These are phyloP conservation scores for Meghimatium bilineatum DNA, from an alignment of 2,888 invertebrate genomes.

Conservation along the genomic window DNA sequence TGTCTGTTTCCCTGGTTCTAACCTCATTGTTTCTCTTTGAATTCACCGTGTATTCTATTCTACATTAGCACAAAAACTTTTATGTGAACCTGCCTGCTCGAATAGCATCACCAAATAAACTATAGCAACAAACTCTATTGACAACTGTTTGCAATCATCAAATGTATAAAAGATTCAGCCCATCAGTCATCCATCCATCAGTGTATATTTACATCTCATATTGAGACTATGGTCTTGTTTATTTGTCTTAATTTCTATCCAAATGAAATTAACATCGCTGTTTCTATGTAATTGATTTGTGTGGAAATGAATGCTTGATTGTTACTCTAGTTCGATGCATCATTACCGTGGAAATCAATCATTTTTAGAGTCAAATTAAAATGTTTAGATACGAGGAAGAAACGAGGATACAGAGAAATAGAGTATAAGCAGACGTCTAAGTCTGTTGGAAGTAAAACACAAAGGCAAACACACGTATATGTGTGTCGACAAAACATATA, in stretches of 20 bases:
- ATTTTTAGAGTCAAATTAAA: not conserved
- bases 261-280: not conserved
- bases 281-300: not conserved
- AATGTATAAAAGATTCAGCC: not conserved
- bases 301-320: not conserved
- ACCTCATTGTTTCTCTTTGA: no score
- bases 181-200: slow-evolving; percentile 1
- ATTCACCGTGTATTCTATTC: no score
- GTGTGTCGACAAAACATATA: no score
- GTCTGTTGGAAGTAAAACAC: no score
- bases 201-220: not conserved
- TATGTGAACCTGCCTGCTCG: no score
- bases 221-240: not conserved
- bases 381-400: not conserved
- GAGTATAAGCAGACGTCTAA: no score
- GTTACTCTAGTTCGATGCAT: not conserved
- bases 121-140: not conserved
- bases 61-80: no score
- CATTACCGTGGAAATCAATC: not conserved
- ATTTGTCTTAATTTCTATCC: not conserved
- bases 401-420: no score
- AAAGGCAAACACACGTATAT: no score
- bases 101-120: no score
- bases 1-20: no score
- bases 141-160: not conserved